Evolutionary conservation across 2,797 vertebrate species (phyloP), one percentile per base, ranked within the genome.

Genomic region (Pygocentrus nattereri): DNA sequence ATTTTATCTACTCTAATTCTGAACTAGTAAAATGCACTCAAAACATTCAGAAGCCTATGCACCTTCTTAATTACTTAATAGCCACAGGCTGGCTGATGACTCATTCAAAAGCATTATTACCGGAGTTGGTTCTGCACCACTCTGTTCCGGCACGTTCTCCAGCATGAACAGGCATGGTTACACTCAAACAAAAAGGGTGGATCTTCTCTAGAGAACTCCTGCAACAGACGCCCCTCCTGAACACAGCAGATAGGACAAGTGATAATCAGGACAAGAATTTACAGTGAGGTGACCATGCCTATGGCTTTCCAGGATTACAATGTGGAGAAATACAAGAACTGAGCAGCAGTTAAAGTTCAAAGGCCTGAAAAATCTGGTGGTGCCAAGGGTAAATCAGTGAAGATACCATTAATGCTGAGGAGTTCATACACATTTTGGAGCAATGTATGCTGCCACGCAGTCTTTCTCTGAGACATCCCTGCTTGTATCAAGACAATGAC

Each of bases 161-260:
- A 99, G 91, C 98, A 99, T 11, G 96, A 96, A 87, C 97, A 99
- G n/a, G 97, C 96, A 0, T 98, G 97, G 88, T 99, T 98, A 85
- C 98, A 99, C 91, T 99, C 98, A 0, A 99, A 99, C 88, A 99
- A 95, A 64, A 98, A 92, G 0, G 97, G 98, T 0, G 98, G 97
- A 86, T 98, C 97, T 0, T 95, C 93, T 91, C 96, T 96, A 91
- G 96, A 96, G 92, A 99, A 98, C 85, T 99, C 98, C 0, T 95
- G 95, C 7, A 97, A 93, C 12, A 99, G 94, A 47, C 96, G 95
- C 18, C 98, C 97, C 0, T 98, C 96, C 98, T 99, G 84, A 23
- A 83, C 72, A 58, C 0, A 49, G 30, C 27, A 69, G 38, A 74
- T 16, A 67, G 27, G 61, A 21, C 7, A 44, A 31, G 4, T 12